Conservation (phyloP, 1,140 invertebrate species). For the Diachasma alloeum region DNA sequence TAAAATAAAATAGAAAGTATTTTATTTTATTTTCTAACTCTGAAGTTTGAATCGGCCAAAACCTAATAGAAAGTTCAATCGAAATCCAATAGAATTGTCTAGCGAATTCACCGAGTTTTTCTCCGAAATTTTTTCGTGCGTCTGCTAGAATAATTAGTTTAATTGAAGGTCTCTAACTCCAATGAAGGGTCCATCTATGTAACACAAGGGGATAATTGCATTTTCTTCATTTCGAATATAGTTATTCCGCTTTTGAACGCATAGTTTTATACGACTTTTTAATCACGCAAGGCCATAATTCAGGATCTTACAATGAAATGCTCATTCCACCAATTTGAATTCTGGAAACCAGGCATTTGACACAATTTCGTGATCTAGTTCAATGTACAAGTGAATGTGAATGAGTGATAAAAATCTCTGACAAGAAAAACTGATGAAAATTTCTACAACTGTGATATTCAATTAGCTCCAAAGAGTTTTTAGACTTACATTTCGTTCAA, state of each 20-base stretch:
- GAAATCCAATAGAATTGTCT: no score
- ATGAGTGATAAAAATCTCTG: not conserved
- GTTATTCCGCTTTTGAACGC: not conserved
- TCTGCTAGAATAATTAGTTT: no score
- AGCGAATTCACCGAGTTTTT: no score
- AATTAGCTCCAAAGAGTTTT: conserved; percentile 64
- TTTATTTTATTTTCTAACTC: no score
- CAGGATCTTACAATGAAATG: not conserved
- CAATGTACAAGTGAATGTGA: not conserved
- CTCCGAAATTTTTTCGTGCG: no score
- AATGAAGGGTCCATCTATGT: not conserved
- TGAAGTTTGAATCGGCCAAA: no score
- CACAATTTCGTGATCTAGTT: no score
- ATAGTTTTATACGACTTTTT: not conserved
- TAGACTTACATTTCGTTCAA: conserved; percentile 64
- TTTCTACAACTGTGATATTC: conserved; percentile 64
- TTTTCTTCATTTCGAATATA: not conserved
- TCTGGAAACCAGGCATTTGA: not conserved
- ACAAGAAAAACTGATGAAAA: conserved; percentile 17
- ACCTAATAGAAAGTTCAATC: no score
- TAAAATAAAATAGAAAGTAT: no score
- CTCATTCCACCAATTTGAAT: not conserved
- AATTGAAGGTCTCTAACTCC: no score
- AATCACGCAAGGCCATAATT: not conserved
- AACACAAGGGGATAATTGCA: not conserved